A percentile compares a stretch with the other conserved stretches of the same genome.
phyloP scores from a whole-genome alignment of 2,797 vertebrate species.

The Buphagus erythrorhynchus region DNA sequence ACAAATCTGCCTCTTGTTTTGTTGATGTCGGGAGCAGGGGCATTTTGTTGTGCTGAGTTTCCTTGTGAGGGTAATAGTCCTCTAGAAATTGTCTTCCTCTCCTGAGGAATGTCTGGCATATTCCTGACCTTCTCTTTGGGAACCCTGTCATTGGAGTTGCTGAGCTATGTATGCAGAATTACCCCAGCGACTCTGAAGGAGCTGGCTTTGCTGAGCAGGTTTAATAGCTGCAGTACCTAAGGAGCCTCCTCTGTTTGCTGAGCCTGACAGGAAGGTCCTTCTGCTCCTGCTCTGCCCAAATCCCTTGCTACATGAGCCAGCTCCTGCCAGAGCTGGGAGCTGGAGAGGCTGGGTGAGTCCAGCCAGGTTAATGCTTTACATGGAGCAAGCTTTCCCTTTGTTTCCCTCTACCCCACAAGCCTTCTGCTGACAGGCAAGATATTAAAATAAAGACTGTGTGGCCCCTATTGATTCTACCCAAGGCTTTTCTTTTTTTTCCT shows the following conservation, averaged over 20 bases:
- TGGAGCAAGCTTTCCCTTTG: background rate
- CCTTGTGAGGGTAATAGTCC: background rate
- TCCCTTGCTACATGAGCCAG: background rate
- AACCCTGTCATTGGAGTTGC: background rate
- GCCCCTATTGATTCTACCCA: background rate
- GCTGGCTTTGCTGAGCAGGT: background rate
- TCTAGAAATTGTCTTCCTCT: background rate
- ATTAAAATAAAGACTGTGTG: background rate
- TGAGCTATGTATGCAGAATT: background rate
- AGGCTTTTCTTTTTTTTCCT: background rate
- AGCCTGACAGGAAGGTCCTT: background rate
- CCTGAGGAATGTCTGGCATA: background rate
- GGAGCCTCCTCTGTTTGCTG: background rate
- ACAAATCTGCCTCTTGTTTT: background rate
- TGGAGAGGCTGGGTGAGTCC: background rate
- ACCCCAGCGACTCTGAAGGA: background rate
- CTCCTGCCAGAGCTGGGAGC: background rate
- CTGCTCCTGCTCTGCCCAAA: background rate
- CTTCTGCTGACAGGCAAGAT: background rate
- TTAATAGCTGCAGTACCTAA: background rate
- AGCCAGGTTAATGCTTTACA: background rate
- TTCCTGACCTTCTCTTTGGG: background rate
- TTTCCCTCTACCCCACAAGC: background rate
- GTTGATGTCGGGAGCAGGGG: background rate
- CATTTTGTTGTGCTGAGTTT: background rate